phyloP scores from a whole-genome alignment of 2,113 vertebrate genomes.

The Platanista minor region DNA sequence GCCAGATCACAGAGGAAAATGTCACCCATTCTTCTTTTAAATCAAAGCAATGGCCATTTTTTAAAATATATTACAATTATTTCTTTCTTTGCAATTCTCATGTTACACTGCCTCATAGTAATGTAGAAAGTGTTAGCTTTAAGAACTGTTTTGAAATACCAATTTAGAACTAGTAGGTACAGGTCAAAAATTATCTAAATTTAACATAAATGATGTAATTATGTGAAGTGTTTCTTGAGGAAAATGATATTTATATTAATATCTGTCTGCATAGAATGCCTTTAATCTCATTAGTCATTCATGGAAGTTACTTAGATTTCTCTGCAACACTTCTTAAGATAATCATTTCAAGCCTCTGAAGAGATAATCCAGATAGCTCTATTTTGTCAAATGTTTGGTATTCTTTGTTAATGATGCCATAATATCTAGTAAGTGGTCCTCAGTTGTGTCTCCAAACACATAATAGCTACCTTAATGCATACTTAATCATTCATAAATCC shows the following conservation, averaged over 20 bases:
- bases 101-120: background rate
- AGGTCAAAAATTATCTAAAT: background rate
- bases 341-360: background rate
- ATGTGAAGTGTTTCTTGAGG: background rate
- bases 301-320: background rate
- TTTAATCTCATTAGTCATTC: background rate
- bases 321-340: background rate
- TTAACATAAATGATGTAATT: background rate
- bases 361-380: background rate
- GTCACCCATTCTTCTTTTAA: background rate
- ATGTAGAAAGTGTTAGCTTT: background rate
- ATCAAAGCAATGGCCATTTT: background rate
- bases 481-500: background rate
- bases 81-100: background rate
- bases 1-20: background rate
- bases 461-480: background rate
- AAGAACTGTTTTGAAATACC: background rate
- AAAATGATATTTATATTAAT: slow-evolving; percentile 12
- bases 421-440: background rate
- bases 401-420: background rate
- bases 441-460: background rate
- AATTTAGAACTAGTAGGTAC: background rate
- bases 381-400: background rate
- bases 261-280: background rate
- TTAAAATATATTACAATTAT: background rate